Conservation (phyloP, 2,888 invertebrate genomes). For the Pollenia labialis region DNA sequence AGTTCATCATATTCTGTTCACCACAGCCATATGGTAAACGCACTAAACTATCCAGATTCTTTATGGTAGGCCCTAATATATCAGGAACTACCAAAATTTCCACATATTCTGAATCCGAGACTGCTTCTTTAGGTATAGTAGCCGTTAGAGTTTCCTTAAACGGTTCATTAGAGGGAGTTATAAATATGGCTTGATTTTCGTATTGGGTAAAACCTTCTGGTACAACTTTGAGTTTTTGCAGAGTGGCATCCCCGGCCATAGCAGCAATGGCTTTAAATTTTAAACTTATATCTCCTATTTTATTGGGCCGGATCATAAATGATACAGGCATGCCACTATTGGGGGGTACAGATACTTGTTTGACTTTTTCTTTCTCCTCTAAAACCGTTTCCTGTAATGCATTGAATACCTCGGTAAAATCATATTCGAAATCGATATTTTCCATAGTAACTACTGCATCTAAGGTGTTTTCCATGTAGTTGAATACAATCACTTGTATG, state of each 20-base stretch:
- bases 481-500: slow-evolving; percentile 94
- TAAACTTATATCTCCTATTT: slow-evolving; percentile 89
- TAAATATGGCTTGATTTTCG: slow-evolving; percentile 89
- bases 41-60: slow-evolving; percentile 90
- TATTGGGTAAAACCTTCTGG: slow-evolving; percentile 92
- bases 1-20: slow-evolving; percentile 86
- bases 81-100: slow-evolving; percentile 90
- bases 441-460: slow-evolving; percentile 93
- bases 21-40: slow-evolving; percentile 94
- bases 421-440: slow-evolving; percentile 91
- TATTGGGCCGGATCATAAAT: slow-evolving; percentile 92
- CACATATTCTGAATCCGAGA: slow-evolving; percentile 89
- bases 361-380: slow-evolving; percentile 80
- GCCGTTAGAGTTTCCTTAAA: slow-evolving; percentile 88
- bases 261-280: slow-evolving; percentile 90
- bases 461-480: slow-evolving; percentile 91
- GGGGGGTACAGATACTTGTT: slow-evolving; percentile 87
- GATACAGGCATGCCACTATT: slow-evolving; percentile 91
- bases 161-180: slow-evolving; percentile 86
- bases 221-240: slow-evolving; percentile 90
- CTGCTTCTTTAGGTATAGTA: slow-evolving; percentile 90
- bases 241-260: slow-evolving; percentile 91
- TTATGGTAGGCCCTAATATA: slow-evolving; percentile 91
- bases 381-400: slow-evolving; percentile 89
- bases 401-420: slow-evolving; percentile 92